These are phyloP conservation scores for Taeniopygia guttata DNA, from an alignment of 2,797 vertebrate species.

Conservation along the genomic window DNA sequence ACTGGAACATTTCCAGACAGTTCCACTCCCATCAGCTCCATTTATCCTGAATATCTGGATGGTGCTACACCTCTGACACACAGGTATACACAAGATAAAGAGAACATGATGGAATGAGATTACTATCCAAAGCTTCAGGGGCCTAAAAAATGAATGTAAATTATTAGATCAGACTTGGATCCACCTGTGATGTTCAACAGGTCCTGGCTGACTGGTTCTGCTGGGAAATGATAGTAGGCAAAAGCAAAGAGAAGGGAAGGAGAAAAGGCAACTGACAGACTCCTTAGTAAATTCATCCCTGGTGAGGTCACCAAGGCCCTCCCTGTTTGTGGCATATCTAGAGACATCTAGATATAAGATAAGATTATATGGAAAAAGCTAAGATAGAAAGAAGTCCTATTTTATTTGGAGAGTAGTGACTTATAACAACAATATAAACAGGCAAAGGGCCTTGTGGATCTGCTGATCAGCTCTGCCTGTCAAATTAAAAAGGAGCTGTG, in stretches of 20 bases:
- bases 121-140: neutral
- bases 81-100: neutral
- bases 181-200: neutral
- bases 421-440: neutral
- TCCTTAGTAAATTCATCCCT: neutral
- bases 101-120: neutral
- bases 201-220: neutral
- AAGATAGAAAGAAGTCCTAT: neutral
- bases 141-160: neutral
- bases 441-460: neutral
- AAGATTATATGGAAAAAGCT: neutral
- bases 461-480: neutral
- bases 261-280: neutral
- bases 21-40: neutral
- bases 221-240: neutral
- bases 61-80: neutral
- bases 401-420: neutral
- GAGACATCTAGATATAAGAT: neutral
- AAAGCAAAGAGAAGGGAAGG: neutral
- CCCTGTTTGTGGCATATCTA: neutral
- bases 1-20: slow-evolving; percentile 18
- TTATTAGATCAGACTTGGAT: neutral
- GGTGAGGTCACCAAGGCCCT: neutral
- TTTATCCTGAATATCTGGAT: neutral
- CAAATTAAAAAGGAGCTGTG: neutral